A percentile compares a stretch with the other conserved stretches of the same genome.
Evolutionary conservation across 2,888 invertebrate genomes (phyloP).

Genomic region (Mythimna impura): DNA sequence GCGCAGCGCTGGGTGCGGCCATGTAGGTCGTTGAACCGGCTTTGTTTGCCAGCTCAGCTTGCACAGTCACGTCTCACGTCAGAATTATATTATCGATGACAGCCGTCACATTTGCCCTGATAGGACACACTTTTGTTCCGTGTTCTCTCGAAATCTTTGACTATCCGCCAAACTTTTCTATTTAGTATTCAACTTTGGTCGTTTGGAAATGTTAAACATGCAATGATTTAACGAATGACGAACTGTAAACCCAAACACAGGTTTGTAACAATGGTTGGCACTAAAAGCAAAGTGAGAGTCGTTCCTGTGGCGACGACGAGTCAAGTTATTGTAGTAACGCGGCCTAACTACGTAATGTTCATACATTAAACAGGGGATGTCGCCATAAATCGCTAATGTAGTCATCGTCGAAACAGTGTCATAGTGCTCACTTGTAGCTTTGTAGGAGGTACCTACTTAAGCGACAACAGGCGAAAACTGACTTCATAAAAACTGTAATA

Average conservation of each 20-base stretch:
- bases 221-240: constrained; percentile 36
- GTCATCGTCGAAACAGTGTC: constrained; percentile 40
- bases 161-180: constrained; percentile 32
- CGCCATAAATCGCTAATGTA: constrained; percentile 54
- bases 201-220: constrained; percentile 28
- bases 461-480: constrained; percentile 6
- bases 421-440: constrained; percentile 37
- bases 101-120: constrained; percentile 69
- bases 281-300: constrained; percentile 80
- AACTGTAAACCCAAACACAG: constrained; percentile 69
- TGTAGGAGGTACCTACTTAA: constrained; percentile 29
- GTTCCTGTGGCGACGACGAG: constrained; percentile 51
- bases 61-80: constrained; percentile 80
- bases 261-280: constrained; percentile 77
- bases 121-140: constrained; percentile 57
- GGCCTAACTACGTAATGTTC: constrained; percentile 71
- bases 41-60: constrained; percentile 90
- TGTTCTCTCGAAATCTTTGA: constrained; percentile 46
- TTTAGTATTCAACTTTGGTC: constrained; percentile 39
- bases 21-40: constrained; percentile 87
- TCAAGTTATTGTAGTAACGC: constrained; percentile 67
- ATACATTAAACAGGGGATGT: constrained; percentile 68
- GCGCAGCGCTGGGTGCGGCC: constrained; percentile 85
- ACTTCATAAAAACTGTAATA: constrained; percentile 28
- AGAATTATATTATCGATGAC: constrained; percentile 83